Evolutionary conservation across 2,113 vertebrate species (phyloP).

Genomic region (Myocastor coypus): DNA sequence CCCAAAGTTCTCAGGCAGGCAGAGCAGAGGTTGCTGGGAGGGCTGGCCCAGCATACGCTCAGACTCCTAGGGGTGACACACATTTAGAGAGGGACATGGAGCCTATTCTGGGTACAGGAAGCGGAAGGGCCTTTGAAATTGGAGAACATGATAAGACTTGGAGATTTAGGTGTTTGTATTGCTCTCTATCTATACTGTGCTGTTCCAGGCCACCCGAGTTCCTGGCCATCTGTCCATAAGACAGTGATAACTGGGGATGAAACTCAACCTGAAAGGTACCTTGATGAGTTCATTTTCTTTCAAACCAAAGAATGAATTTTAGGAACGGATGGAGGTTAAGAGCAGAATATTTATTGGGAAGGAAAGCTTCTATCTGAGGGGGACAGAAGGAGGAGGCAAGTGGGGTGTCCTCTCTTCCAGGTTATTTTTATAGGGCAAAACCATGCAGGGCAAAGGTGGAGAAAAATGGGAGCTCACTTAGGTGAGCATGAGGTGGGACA

Average conservation of each 20-base stretch:
- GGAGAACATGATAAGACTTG: not conserved
- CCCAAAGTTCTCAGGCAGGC: not conserved
- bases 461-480: too few relatives aligned
- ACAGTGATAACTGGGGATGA: not conserved
- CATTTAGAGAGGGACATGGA: not conserved
- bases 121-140: not conserved
- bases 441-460: too few relatives aligned
- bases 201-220: not conserved
- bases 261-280: too few relatives aligned
- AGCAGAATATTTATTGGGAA: too few relatives aligned
- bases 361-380: too few relatives aligned
- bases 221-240: not conserved
- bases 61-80: not conserved
- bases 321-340: too few relatives aligned
- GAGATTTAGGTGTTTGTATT: not conserved
- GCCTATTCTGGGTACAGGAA: not conserved
- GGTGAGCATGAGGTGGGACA: too few relatives aligned
- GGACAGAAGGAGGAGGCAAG: too few relatives aligned
- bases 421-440: too few relatives aligned
- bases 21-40: not conserved
- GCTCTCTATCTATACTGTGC: not conserved
- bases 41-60: not conserved
- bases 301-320: too few relatives aligned
- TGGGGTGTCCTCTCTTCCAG: too few relatives aligned
- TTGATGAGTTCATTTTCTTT: too few relatives aligned